Conservation (phyloP, 2,113 vertebrate genomes). For the Oostethus manadensis region DNA sequence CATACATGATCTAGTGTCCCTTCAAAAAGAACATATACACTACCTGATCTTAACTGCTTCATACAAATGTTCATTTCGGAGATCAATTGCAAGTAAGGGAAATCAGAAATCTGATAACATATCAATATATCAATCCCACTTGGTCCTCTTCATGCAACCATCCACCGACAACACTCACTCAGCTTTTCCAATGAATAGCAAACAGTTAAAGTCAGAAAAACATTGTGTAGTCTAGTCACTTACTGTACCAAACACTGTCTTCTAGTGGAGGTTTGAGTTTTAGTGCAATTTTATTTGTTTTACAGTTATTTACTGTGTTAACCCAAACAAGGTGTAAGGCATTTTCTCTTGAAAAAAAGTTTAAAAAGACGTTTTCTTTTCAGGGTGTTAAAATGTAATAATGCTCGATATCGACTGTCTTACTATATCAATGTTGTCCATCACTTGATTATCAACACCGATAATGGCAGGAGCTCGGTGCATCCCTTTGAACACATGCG, state of each 20-base stretch:
- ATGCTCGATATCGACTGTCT: too few relatives aligned
- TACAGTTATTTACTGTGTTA: too few relatives aligned
- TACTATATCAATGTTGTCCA: too few relatives aligned
- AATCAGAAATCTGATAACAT: neutral
- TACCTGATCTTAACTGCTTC: slow-evolving; percentile 7
- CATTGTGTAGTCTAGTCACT: neutral
- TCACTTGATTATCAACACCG: too few relatives aligned
- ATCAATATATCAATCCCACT: neutral
- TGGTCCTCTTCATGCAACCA: neutral
- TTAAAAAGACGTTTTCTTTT: too few relatives aligned
- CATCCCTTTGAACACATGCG: too few relatives aligned
- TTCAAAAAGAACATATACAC: neutral
- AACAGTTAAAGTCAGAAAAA: neutral
- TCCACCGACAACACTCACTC: neutral
- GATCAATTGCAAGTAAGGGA: neutral
- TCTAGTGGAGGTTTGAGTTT: too few relatives aligned
- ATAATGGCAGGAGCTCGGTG: too few relatives aligned
- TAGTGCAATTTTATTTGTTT: too few relatives aligned
- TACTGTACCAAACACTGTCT: neutral
- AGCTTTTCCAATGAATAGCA: neutral
- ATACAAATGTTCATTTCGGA: neutral
- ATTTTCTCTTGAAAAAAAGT: too few relatives aligned
- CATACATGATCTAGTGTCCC: slow-evolving; percentile 19
- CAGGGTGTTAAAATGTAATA: too few relatives aligned
- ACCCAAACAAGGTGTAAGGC: too few relatives aligned